Conservation (phyloP, 2,888 invertebrate genomes). For the Julus scandinavius region DNA sequence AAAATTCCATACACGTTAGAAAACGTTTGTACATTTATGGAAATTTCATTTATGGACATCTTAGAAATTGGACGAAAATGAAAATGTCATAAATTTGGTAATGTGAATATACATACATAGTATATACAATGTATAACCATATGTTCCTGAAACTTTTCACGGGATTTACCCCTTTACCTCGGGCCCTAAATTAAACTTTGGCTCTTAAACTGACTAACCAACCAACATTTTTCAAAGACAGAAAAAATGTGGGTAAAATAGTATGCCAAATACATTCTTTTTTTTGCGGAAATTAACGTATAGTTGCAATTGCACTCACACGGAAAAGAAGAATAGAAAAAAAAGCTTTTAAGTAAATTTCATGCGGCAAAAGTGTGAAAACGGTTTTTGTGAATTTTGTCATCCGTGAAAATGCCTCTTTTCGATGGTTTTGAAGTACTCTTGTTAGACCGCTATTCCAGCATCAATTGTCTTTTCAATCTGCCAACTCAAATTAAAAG, state of each 20-base stretch:
- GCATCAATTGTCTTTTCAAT: conserved; percentile 9
- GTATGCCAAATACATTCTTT: neutral
- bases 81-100: too few species aligned
- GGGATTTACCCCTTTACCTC: too few species aligned
- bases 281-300: conserved; percentile 20
- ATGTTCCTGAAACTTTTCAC: too few species aligned
- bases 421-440: neutral
- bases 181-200: too few species aligned
- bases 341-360: conserved; percentile 33
- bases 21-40: too few species aligned
- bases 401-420: conserved; percentile 5
- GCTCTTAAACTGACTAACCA: too few species aligned
- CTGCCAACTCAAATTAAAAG: neutral
- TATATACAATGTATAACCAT: too few species aligned
- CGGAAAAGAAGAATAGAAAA: conserved; percentile 18
- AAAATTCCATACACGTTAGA: too few species aligned
- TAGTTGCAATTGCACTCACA: neutral
- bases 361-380: conserved; percentile 11
- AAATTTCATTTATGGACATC: too few species aligned
- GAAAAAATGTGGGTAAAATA: neutral
- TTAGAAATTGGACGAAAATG: too few species aligned
- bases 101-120: too few species aligned
- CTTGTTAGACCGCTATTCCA: conserved; percentile 13
- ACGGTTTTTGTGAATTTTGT: neutral
- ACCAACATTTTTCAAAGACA: too few species aligned